These are phyloP conservation scores for Mionectes macconnelli DNA, from an alignment of 2,113 vertebrate genomes.

Conservation along the genomic window DNA sequence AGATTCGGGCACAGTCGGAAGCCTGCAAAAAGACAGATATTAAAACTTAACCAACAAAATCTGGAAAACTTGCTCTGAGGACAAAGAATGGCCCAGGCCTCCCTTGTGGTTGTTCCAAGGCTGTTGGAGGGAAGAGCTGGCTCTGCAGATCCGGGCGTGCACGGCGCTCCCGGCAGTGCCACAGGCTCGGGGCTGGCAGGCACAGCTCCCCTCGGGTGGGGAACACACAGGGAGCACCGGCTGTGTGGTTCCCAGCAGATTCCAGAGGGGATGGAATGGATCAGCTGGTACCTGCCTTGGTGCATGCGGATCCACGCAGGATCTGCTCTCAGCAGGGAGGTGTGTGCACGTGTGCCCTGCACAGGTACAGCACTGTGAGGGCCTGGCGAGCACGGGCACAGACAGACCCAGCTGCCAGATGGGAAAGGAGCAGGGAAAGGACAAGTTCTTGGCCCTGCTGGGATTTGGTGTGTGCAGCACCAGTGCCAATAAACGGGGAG, in stretches of 20 bases:
- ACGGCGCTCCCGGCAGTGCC: not conserved
- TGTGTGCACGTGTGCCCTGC: not conserved
- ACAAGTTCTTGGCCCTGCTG: not conserved
- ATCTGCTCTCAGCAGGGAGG: not conserved
- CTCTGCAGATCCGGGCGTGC: not conserved
- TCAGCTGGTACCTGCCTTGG: fast-evolving
- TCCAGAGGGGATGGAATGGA: fast-evolving
- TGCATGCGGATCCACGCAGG: not conserved
- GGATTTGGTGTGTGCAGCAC: not conserved
- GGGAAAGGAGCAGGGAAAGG: not conserved
- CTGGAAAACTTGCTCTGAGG: not conserved
- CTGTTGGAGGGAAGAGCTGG: not conserved
- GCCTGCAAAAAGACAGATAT: not conserved
- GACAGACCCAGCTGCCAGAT: not conserved
- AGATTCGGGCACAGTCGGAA: not conserved
- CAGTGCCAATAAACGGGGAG: fast-evolving
- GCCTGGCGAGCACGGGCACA: not conserved
- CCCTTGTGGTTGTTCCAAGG: not conserved
- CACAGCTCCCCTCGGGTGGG: fast-evolving
- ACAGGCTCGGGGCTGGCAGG: fast-evolving
- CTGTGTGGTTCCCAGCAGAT: not conserved
- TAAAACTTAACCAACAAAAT: not conserved
- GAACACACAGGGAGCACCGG: not conserved
- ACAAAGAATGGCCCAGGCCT: not conserved
- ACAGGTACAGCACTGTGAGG: not conserved